phyloP scores from a whole-genome alignment of 2,797 vertebrate species.

The Carduelis carduelis region DNA sequence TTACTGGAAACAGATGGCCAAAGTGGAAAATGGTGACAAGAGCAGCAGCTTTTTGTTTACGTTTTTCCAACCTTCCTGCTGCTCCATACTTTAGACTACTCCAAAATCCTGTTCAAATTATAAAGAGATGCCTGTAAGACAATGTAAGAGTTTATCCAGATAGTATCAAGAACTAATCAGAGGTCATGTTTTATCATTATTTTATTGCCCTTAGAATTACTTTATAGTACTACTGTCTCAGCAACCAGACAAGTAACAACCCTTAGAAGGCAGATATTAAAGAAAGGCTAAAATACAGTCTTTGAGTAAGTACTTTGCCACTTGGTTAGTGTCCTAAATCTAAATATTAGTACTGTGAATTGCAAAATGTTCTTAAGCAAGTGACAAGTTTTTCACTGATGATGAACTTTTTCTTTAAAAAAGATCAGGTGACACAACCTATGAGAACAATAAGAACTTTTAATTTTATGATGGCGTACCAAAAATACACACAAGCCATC shows the following conservation, averaged over 20 bases:
- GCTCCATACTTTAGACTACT: not conserved
- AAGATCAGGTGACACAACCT: not conserved
- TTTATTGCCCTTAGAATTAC: not conserved
- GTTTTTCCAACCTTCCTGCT: not conserved
- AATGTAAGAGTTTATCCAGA: not conserved
- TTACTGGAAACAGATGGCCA: not conserved
- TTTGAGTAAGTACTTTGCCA: not conserved
- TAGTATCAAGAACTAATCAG: not conserved
- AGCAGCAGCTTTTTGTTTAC: not conserved
- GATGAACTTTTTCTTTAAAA: not conserved
- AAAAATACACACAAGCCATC: not conserved
- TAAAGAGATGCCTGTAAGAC: not conserved
- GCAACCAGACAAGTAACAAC: not conserved
- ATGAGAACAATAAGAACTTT: not conserved
- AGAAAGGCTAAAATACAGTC: not conserved
- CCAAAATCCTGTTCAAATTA: not conserved
- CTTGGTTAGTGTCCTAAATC: not conserved
- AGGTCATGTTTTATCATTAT: not conserved
- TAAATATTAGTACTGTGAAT: not conserved
- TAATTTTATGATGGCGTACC: not conserved
- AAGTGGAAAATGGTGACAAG: not conserved
- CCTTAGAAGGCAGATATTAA: not conserved
- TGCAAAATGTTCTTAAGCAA: not conserved
- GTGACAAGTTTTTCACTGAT: not conserved
- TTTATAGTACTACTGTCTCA: not conserved